Percentiles rank a stretch among this genome's conserved stretches.
These are phyloP conservation scores for Chlamydotis undulata DNA, from an alignment of 2,113 vertebrate species.

Conservation along the genomic window DNA sequence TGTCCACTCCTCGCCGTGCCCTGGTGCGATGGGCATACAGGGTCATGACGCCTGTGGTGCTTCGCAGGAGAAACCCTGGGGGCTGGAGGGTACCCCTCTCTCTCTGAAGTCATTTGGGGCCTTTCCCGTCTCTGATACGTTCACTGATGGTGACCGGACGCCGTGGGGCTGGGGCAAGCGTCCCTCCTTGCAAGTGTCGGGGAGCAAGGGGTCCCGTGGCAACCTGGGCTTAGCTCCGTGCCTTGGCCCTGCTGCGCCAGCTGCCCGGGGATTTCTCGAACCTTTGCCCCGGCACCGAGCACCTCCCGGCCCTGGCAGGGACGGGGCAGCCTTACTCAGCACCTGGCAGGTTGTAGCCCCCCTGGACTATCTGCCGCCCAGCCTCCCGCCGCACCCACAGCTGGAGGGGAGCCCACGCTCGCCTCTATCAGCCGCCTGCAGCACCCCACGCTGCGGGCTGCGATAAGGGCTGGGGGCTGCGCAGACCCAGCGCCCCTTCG, in stretches of 20 bases:
- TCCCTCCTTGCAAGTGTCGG: neutral
- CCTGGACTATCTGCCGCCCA: neutral
- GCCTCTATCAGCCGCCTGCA: neutral
- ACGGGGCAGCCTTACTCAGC: neutral
- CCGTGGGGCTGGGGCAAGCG: neutral
- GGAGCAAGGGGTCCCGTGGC: neutral
- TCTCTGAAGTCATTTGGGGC: neutral
- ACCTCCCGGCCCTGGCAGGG: neutral
- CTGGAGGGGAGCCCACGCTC: neutral
- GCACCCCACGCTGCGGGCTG: neutral
- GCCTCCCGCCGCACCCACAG: conserved; percentile 27
- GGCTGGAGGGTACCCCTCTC: neutral
- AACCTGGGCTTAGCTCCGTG: no score
- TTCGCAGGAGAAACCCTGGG: neutral
- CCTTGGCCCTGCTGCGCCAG: neutral
- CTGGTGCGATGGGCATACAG: rapidly evolving
- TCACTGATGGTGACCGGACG: neutral
- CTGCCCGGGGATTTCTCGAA: rapidly evolving
- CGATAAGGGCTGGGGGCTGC: neutral
- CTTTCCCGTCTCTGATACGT: neutral
- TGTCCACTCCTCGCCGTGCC: neutral
- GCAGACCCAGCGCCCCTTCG: rapidly evolving
- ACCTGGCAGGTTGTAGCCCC: neutral
- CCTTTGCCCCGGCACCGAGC: neutral
- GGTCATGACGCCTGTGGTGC: rapidly evolving